phyloP scores from a whole-genome alignment of 92 coral and sea anemone genomes.

The Paramuricea clavata region DNA sequence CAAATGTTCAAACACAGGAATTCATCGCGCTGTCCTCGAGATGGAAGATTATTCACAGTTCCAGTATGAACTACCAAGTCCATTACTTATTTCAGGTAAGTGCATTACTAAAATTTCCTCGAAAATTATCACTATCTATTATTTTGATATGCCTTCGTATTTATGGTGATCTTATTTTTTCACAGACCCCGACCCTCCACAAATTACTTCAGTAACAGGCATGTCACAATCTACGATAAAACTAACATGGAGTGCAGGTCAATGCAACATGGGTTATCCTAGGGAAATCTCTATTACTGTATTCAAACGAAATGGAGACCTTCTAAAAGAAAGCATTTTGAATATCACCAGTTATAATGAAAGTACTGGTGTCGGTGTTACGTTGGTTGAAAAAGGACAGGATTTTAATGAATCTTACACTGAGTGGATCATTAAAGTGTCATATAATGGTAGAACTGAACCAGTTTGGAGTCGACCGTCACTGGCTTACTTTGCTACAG shows the following conservation, averaged over 20 bases:
- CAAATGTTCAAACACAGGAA: conserved; percentile 27
- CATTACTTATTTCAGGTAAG: conserved; percentile 9
- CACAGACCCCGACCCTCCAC: conserved; percentile 30
- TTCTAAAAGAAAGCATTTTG: background rate
- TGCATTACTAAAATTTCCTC: background rate
- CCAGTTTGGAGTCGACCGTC: conserved; percentile 21
- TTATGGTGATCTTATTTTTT: background rate
- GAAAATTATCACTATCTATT: too few relatives aligned
- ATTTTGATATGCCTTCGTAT: background rate
- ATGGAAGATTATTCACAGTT: background rate
- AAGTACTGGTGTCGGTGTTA: background rate
- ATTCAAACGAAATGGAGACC: background rate
- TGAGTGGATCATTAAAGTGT: conserved; percentile 1
- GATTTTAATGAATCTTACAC: background rate
- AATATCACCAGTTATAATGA: background rate
- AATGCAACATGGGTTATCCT: conserved; percentile 25
- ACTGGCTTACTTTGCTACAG: background rate
- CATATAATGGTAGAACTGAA: conserved; percentile 5
- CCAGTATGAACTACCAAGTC: background rate
- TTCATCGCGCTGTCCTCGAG: background rate
- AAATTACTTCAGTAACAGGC: background rate
- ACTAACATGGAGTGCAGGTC: conserved; percentile 16
- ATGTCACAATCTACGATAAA: background rate
- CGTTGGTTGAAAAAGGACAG: background rate
- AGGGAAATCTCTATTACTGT: background rate